Base-by-base conservation (phyloP, 2,113 vertebrate genomes). In the Ptychochromis oligacanthus region DNA sequence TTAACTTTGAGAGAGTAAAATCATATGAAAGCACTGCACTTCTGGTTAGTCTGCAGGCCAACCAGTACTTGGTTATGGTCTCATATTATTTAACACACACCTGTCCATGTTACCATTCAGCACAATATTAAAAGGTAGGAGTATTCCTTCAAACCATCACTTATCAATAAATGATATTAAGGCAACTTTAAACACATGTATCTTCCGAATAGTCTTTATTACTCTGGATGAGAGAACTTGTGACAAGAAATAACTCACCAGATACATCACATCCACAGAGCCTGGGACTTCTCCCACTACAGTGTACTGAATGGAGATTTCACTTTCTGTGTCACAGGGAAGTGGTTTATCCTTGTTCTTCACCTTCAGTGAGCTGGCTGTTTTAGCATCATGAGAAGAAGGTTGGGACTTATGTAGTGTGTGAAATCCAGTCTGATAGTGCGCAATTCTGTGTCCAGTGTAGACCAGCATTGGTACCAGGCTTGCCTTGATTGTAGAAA, bases 321-420 rank as follows among this genome's bases (percentile, higher is more conserved):
- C 26, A 31, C 79, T 62, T n/a, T 92, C 84, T 43, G 9, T 26
- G 20, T 83, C 72, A 60, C 95, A 96, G 38, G 56, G 13, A 28
- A 96, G 74, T 4, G 72, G 1, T 4, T 79, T 1, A 6, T 87
- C 62, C 6, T 38, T 85, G 11, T 4, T 15, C 67, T 91, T 87
- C 46, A 96, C 62, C 28, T 76, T 52, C 40, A 96, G 70, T 24
- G 10, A 82, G 85, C 95, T 95, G 60, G 80, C 58, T 3, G 89
- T 26, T 88, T 90, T 89, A 6, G 49, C 83, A 12, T 94, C 56
- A 6, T 10, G 18, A 43, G 85, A 79, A 2, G 78, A 22, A 4
- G 26, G 12, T 34, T 43, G 75, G 61, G 36, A 31, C 22, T 86
- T 1, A 0, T 81, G 83, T 56, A 95, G 0, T 0, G 0, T 14